Evolutionary conservation across 2,888 invertebrate species (phyloP).

Genomic region (Ophioninae sp.): DNA sequence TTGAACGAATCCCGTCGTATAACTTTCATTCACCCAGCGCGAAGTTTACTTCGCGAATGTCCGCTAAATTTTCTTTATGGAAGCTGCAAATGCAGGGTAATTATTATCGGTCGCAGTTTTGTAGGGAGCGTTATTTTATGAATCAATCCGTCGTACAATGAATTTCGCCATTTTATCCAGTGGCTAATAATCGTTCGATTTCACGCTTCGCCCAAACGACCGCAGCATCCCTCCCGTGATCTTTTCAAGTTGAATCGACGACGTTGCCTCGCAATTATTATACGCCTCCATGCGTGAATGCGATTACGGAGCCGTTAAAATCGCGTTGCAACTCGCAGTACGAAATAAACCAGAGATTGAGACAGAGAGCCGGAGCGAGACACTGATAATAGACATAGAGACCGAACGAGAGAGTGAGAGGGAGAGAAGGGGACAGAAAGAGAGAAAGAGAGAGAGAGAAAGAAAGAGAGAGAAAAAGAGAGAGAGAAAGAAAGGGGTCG

Average conservation of each 20-base stretch:
- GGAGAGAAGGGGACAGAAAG: background rate
- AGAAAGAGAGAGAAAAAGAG: background rate
- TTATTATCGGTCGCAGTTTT: background rate
- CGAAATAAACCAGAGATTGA: slow-evolving; percentile 44
- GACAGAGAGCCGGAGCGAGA: slow-evolving; percentile 11
- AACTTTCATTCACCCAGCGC: background rate
- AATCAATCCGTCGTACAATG: slow-evolving; percentile 12
- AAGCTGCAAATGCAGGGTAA: background rate
- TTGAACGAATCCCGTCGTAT: background rate
- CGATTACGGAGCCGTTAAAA: slow-evolving; percentile 58
- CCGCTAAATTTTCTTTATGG: background rate
- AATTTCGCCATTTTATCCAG: slow-evolving; percentile 43
- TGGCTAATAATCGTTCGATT: slow-evolving; percentile 59
- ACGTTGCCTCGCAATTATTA: slow-evolving; percentile 52
- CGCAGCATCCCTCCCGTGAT: background rate
- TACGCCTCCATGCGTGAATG: slow-evolving; percentile 51
- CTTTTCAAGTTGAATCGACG: slow-evolving; percentile 19
- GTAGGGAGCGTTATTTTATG: background rate
- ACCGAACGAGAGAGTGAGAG: slow-evolving; percentile 21
- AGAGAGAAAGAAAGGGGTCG: background rate
- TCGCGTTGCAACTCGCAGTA: slow-evolving; percentile 54
- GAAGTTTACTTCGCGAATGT: background rate
- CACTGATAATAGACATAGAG: slow-evolving; percentile 22
- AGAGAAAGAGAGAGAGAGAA: background rate
- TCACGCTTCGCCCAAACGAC: slow-evolving; percentile 50